Conservation (phyloP, 92 coral and sea anemone species). For the Porites cylindrica region DNA sequence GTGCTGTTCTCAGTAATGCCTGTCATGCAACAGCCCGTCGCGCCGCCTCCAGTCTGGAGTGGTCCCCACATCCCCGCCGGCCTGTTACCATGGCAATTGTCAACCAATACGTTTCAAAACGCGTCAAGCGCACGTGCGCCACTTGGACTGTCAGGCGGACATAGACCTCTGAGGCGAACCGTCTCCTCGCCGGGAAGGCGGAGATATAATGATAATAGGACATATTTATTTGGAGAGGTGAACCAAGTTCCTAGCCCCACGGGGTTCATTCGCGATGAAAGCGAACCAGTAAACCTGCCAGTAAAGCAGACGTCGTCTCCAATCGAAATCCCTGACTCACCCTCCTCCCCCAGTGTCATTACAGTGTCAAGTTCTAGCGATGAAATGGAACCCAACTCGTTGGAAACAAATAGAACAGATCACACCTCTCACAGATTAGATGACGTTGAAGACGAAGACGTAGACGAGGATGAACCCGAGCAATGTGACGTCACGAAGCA, state of each 20-base stretch:
- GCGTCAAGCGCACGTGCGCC: conserved; percentile 42
- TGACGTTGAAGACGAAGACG: conserved; percentile 43
- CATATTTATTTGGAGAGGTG: conserved; percentile 71
- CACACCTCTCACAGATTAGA: conserved; percentile 58
- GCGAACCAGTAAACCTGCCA: conserved; percentile 43
- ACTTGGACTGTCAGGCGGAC: conserved; percentile 56
- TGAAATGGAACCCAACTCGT: conserved; percentile 88
- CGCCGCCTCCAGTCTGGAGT: conserved; percentile 92
- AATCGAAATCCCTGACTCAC: conserved; percentile 95
- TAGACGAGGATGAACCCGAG: conserved; percentile 58
- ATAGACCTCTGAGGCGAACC: conserved; percentile 76
- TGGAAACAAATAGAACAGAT: conserved; percentile 72
- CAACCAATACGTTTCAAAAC: conserved; percentile 52
- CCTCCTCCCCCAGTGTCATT: conserved; percentile 94
- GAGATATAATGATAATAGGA: conserved; percentile 74
- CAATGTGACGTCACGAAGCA: conserved; percentile 52
- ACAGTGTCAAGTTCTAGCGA: conserved; percentile 99
- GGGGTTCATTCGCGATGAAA: conserved; percentile 50
- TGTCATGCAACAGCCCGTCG: conserved; percentile 89
- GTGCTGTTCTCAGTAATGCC: conserved; percentile 94
- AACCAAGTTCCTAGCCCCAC: conserved; percentile 74
- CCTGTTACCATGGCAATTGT: conserved; percentile 91
- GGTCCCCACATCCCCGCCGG: conserved; percentile 89
- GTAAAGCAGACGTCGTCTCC: conserved; percentile 92
- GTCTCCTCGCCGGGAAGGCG: conserved; percentile 95